Evolutionary conservation across 2,113 vertebrate genomes (phyloP).

Genomic region (Rattus rattus): DNA sequence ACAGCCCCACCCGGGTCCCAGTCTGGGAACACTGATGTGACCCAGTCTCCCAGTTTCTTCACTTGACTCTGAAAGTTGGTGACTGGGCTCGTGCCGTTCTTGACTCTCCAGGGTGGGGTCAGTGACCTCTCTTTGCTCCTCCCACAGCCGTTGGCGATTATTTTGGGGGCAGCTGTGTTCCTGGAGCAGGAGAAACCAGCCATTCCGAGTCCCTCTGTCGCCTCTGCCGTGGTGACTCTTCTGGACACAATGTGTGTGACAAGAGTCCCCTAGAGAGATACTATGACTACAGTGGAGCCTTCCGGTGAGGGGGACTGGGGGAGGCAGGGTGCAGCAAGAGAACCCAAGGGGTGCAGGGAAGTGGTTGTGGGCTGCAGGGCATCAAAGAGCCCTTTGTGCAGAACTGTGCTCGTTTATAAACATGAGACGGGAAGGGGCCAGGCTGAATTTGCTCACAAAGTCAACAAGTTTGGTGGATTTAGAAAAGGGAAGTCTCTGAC

Average conservation of each 20-base stretch:
- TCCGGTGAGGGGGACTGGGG: slow-evolving; percentile 89
- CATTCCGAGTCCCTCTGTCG: slow-evolving; percentile 90
- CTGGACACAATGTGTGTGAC: slow-evolving; percentile 87
- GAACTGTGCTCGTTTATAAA: slow-evolving; percentile 42
- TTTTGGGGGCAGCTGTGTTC: slow-evolving; percentile 94
- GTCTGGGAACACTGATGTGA: too few relatives aligned
- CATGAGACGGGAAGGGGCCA: background rate
- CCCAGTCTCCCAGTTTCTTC: background rate
- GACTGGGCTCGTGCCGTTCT: background rate
- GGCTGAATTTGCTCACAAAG: slow-evolving; percentile 59
- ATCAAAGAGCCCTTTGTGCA: slow-evolving; percentile 51
- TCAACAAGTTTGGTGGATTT: slow-evolving; percentile 61
- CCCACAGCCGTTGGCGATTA: slow-evolving; percentile 91
- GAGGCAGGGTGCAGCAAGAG: background rate
- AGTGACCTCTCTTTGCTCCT: slow-evolving; percentile 46
- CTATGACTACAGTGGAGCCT: slow-evolving; percentile 93
- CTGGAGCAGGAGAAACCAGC: slow-evolving; percentile 86
- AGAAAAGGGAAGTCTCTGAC: background rate
- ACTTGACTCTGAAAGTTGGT: background rate
- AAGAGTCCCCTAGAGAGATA: slow-evolving; percentile 88
- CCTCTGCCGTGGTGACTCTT: slow-evolving; percentile 89
- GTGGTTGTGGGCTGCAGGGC: background rate
- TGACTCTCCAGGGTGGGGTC: background rate
- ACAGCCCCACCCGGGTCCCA: accelerated
- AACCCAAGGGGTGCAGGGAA: too few relatives aligned